Base-by-base conservation (phyloP, 2,113 vertebrate species). In the Tympanuchus pallidicinctus region DNA sequence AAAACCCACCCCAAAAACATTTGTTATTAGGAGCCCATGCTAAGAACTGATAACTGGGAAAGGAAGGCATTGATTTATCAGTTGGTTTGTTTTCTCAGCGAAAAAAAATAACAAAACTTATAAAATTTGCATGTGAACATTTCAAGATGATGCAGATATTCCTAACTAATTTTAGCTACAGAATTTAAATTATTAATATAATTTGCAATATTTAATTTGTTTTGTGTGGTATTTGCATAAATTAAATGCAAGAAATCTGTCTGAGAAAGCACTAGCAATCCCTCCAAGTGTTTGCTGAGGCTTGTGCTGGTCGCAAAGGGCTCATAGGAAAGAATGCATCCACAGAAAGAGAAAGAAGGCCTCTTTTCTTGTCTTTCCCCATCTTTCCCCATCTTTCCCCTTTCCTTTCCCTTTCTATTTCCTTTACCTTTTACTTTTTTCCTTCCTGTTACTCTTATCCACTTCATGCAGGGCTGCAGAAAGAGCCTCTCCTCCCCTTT, bases 171-270 rank as follows among this genome's bases (percentile, higher is more conserved):
- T 95, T 94, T 96, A 91, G 82, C 25, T 19, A 47, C n/a, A 52
- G 10, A 78, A 75, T 65, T 74, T 96, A 64, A 96, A 94, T 94
- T 88, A 88, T 94, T 94, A 43, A 92, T 43, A 61, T 65, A 88
- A 92, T 94, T 90, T 95, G 72, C 34, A 92, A 90, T 91, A 88
- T 88, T 95, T 95, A 92, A 96, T 96, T 91, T 0, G 7, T 40
- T 94, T 91, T 92, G 52, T 78, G 84, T 69, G 11, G 76, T 86
- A 84, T 95, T 96, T 94, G 66, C 82, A 81, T 91, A 88, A 94
- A 95, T 94, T 86, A 81, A 90, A 88, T 70, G 24, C 56, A 38
- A 10, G 11, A 61, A 61, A 27, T 66, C 74, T 89, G 57, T 75
- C 76, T 94, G 93, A 86, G 56, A 67, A 86, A 83, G 11, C 43